phyloP scores from a whole-genome alignment of 2,888 invertebrate species.

The Sarcophaga carnaria region DNA sequence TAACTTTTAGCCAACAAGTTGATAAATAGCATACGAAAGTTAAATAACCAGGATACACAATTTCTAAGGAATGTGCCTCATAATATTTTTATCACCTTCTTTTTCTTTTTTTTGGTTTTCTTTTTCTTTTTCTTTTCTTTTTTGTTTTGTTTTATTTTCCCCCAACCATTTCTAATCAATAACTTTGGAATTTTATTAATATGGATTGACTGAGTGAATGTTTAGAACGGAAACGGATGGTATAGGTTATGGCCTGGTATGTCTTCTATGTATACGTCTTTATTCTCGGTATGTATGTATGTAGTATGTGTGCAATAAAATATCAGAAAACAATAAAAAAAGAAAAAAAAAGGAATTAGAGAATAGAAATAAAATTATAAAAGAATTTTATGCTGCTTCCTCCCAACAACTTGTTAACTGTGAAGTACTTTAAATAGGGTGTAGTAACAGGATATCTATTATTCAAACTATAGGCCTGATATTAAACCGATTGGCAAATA shows the following conservation, averaged over 20 bases:
- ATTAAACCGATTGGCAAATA: no score
- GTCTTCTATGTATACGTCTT: conserved; percentile 2
- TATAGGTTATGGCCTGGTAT: conserved; percentile 62
- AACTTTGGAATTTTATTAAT: conserved; percentile 68
- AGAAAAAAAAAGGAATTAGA: neutral
- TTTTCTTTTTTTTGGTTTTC: conserved; percentile 14
- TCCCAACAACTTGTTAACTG: neutral
- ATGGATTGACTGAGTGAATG: conserved; percentile 49
- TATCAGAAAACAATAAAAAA: neutral
- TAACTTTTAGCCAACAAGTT: neutral
- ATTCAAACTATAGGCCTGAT: no score
- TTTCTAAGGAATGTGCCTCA: conserved; percentile 30
- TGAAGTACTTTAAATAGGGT: conserved; percentile 5
- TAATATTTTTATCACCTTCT: conserved; percentile 39
- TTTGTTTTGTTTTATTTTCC: conserved; percentile 21
- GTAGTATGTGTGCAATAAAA: no score
- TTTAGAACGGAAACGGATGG: conserved; percentile 15
- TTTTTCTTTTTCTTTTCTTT: conserved; percentile 13
- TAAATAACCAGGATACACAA: neutral
- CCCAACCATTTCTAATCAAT: conserved; percentile 56
- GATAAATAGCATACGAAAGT: neutral
- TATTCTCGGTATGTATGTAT: no score
- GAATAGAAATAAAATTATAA: neutral
- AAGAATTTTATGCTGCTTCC: neutral
- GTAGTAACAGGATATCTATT: no score